Percentiles rank a stretch among this genome's conserved stretches.
Evolutionary conservation across 2,888 invertebrate species (phyloP).

Genomic region (Plusia festucae): DNA sequence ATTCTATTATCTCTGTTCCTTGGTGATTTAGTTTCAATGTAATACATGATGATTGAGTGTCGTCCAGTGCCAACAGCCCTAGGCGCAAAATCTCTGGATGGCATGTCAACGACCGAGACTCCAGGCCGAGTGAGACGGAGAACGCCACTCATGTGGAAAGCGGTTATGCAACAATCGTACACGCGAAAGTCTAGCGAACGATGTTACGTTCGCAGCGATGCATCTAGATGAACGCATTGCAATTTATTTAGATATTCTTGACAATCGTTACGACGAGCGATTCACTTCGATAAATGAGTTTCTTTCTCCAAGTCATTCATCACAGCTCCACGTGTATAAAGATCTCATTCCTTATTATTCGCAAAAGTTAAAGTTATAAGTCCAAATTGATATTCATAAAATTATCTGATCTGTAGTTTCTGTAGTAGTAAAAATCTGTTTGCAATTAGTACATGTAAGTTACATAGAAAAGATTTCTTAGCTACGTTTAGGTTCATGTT

Average conservation of each 20-base stretch:
- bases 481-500: conserved; percentile 38
- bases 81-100: conserved; percentile 75
- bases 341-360: background rate
- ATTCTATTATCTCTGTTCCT: conserved; percentile 32
- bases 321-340: conserved; percentile 10
- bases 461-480: conserved; percentile 28
- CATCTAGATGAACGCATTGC: conserved; percentile 72
- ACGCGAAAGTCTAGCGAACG: conserved; percentile 81
- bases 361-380: background rate
- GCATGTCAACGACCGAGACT: conserved; percentile 83
- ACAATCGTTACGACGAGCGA: conserved; percentile 52
- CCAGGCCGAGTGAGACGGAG: conserved; percentile 80
- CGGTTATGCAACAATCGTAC: conserved; percentile 85
- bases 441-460: conserved; percentile 13
- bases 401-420: no score
- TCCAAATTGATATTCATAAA: no score
- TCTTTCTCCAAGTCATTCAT: conserved; percentile 19
- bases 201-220: conserved; percentile 71
- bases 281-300: conserved; percentile 22
- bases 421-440: background rate
- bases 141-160: conserved; percentile 85
- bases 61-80: conserved; percentile 54
- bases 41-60: conserved; percentile 35
- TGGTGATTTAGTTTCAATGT: conserved; percentile 14
- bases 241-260: conserved; percentile 55